Conservation (phyloP, 1,140 invertebrate genomes). For the Carposina sasakii region DNA sequence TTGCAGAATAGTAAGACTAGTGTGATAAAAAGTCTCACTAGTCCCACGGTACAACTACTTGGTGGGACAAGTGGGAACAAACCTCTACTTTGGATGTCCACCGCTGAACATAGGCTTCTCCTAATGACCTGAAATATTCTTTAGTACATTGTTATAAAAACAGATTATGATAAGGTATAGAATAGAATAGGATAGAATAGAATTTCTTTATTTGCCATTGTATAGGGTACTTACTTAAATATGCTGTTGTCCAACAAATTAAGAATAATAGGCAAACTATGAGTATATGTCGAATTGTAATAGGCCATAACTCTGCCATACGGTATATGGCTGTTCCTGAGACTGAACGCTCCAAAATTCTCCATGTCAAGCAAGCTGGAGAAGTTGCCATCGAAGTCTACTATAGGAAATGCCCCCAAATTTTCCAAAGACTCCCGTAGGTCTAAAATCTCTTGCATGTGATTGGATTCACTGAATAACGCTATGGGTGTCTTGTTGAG, state of each 20-base stretch:
- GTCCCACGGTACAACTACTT: too few species aligned
- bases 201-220: not conserved
- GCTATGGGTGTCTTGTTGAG: slow-evolving; percentile 66
- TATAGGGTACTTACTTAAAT: slow-evolving; percentile 77
- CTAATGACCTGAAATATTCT: too few species aligned
- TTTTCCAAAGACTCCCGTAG: slow-evolving; percentile 52
- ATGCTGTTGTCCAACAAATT: slow-evolving; percentile 83
- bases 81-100: too few species aligned
- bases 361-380: slow-evolving; percentile 74
- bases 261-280: slow-evolving; percentile 84
- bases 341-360: slow-evolving; percentile 78
- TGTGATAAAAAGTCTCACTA: too few species aligned
- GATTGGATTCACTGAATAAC: slow-evolving; percentile 57
- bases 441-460: slow-evolving; percentile 53
- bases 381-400: slow-evolving; percentile 77
- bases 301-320: slow-evolving; percentile 74
- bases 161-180: too few species aligned
- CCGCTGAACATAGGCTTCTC: too few species aligned
- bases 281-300: slow-evolving; percentile 86
- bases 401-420: slow-evolving; percentile 66
- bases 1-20: too few species aligned
- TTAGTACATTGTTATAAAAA: too few species aligned
- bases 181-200: not conserved
- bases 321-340: slow-evolving; percentile 71
- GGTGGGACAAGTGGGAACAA: too few species aligned